Conservation (phyloP, 2,888 invertebrate species). For the Brenthis daphne region DNA sequence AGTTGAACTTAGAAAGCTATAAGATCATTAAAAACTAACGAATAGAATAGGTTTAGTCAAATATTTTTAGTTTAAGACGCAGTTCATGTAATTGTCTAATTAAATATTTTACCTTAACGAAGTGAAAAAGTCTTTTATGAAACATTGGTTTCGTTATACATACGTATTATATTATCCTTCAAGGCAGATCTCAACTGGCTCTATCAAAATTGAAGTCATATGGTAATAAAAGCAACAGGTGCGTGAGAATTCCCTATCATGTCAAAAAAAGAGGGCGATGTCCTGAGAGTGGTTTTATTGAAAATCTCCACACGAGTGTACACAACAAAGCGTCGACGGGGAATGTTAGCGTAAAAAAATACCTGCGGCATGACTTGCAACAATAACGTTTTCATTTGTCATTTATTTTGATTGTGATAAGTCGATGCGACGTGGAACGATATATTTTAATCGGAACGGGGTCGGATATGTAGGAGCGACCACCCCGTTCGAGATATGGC, state of each 20-base stretch:
- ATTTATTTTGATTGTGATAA: slow-evolving; percentile 83
- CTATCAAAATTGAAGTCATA: slow-evolving; percentile 36
- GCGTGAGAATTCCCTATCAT: slow-evolving; percentile 68
- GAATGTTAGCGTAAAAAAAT: slow-evolving; percentile 68
- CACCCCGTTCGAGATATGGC: slow-evolving; percentile 35
- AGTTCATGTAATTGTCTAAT: too few species aligned
- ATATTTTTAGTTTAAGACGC: too few species aligned
- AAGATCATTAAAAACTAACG: too few species aligned
- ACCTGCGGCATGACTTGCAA: slow-evolving; percentile 75
- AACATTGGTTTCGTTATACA: too few species aligned
- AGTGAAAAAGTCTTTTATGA: too few species aligned
- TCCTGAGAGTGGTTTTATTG: slow-evolving; percentile 74
- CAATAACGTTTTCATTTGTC: slow-evolving; percentile 78
- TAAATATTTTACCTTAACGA: too few species aligned
- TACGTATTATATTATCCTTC: too few species aligned
- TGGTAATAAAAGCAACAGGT: slow-evolving; percentile 61
- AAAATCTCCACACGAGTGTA: slow-evolving; percentile 68
- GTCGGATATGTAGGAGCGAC: slow-evolving; percentile 40
- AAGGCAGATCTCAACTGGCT: too few species aligned
- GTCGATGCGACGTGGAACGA: slow-evolving; percentile 60
- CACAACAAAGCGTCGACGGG: slow-evolving; percentile 68
- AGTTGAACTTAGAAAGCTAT: too few species aligned
- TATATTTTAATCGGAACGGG: slow-evolving; percentile 59
- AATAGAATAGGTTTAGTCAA: too few species aligned
- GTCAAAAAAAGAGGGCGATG: slow-evolving; percentile 62